Base-by-base conservation (phyloP, 2,113 vertebrate genomes). In the Sinocyclocheilus rhinocerous region DNA sequence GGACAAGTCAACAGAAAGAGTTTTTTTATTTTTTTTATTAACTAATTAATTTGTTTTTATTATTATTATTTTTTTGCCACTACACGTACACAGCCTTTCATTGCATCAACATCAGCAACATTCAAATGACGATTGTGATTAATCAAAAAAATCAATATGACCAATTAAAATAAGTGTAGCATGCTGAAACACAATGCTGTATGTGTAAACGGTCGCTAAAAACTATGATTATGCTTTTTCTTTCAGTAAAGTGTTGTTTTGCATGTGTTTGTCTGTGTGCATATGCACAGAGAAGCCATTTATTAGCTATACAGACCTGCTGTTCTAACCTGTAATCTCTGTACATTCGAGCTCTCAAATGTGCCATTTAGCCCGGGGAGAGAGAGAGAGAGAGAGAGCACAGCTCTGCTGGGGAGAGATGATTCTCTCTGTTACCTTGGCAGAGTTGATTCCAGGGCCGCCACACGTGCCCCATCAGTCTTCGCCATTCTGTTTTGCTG, bases 401-500 rank as follows among this genome's bases (percentile, higher is more conserved):
- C 10, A 59, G 76, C 52, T 33, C 52, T 59, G 55, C 55, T 61
- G 8, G 13, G 22, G 22, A 63, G n/a, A 26, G 80, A 65, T 73
- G 50, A 33, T 67, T 73, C 29, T 72, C 45, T 59, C 69, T 84
- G 50, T 73, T 73, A 29, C 81, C 48, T 84, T 73, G 81, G 7
- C 29, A 73, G 6, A 39, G 81, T 42, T 50, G 45, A 57, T 42
- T 73, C 69, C 67, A 72, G 65, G 80, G 69, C 29, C 69, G 4
- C 6, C 67, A 73, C 81, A 73, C 5, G 69, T 39, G 29, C 50
- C 69, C 12, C 81, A 50, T 48, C 33, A 6, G 55, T 63, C 78
- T 33, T 61, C 16, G 5, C 11, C 42, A 10, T 50, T 57, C 15
- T 57, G 26, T 55, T 65, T 69, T 20, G 29, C 45, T 20, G 45